phyloP scores from a whole-genome alignment of 2,888 invertebrate genomes.

The Toxonevra muliebris region DNA sequence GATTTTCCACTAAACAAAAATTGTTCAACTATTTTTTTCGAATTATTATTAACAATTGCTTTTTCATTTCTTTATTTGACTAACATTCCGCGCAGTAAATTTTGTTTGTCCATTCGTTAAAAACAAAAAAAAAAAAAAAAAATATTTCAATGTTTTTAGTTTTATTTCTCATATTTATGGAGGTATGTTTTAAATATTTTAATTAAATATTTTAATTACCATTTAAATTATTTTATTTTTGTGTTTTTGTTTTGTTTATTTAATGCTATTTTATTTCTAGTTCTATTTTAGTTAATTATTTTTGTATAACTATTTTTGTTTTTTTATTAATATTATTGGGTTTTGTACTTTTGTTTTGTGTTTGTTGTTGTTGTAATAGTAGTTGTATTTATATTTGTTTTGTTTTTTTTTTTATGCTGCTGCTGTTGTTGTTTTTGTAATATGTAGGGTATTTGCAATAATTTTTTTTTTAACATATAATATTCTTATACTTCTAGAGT shows the following conservation, averaged over 20 bases:
- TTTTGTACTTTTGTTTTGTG: conserved; percentile 21
- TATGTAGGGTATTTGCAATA: conserved; percentile 32
- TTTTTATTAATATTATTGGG: not conserved
- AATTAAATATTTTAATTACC: not conserved
- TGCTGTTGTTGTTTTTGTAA: conserved; percentile 38
- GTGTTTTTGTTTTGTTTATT: conserved; percentile 27
- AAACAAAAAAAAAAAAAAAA: no score
- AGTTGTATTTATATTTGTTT: conserved; percentile 12
- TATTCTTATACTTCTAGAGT: conserved; percentile 12
- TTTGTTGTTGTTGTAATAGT: conserved; percentile 39
- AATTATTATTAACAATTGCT: no score
- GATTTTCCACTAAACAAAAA: not conserved
- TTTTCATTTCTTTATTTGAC: no score
- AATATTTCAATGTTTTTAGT: no score
- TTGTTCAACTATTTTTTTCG: not conserved
- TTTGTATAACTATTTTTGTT: conserved; percentile 1
- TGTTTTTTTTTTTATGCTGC: conserved; percentile 35
- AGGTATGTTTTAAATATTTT: no score
- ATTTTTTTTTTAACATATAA: conserved; percentile 27
- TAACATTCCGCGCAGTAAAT: no score
- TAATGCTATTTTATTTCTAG: conserved; percentile 30
- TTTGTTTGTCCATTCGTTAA: no score
- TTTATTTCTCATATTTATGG: no score
- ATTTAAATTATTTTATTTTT: not conserved
- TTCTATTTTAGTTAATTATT: conserved; percentile 25